Base-by-base conservation (phyloP, 2,797 vertebrate genomes). In the Bradypodion ventrale region DNA sequence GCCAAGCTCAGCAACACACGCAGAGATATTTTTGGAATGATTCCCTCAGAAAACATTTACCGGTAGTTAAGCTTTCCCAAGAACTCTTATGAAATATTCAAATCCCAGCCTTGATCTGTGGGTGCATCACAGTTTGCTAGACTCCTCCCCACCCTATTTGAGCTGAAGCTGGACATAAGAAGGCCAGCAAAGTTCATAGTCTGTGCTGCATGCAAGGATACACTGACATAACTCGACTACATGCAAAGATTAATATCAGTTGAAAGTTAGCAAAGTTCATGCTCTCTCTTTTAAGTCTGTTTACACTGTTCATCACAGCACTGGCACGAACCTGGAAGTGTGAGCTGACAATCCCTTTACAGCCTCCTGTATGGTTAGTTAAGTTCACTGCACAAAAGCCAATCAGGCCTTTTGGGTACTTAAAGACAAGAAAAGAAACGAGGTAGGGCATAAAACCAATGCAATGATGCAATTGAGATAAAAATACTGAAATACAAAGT, bases 151-250 rank as follows among this genome's bases (percentile, higher is more conserved):
- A 27, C 10, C 52, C 68, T 59, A n/a, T 16, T 29, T 29, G 60
- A 7, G 12, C 35, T 56, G 35, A 52, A 5, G 13, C 19, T 78
- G 83, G 73, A 65, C 62, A 70, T 32, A 25, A 72, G 5, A 84
- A 84, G 82, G 81, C 83, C 75, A 90, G 35, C 0, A 0, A 77
- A 93, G 89, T 89, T 92, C 88, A 83, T 59, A 88, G 35, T 5
- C 87, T 86, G 29, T 0, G 0, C 5, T 89, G 88, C 82, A 65
- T 81, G 88, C 83, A 49, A 0, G 0, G 40, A 82, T 86, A 69
- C 49, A n/a, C 79, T 62, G 87, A 66, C 19, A 1, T 75, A 80
- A 85, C 81, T 65, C 10, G 75, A 87, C 81, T 86, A 77, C 37
- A 49, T 84, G 73, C 0, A 0, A 62, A 87, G 70, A 40, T n/a